Evolutionary conservation across 2,888 invertebrate genomes (phyloP), one percentile per base, ranked within the genome.

Genomic region (Melipona beecheii): DNA sequence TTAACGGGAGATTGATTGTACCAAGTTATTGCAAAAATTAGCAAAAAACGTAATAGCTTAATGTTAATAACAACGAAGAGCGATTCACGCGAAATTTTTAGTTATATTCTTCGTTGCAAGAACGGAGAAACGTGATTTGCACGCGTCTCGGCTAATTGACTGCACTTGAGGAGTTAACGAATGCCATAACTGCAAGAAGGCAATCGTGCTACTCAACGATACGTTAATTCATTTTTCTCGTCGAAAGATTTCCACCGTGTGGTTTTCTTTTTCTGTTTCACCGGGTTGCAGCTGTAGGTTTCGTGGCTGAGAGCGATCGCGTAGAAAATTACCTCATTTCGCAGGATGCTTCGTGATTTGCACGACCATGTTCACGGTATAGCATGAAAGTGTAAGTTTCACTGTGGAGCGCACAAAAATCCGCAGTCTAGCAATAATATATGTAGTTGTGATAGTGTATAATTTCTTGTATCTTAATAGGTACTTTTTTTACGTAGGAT

Each of bases 361-460:
- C 15, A 24, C 49, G 54, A 65, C 70, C 58, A 52, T 82, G 49
- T 64, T 36, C 62, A 52, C 49, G 15, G 36, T 49, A 21, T n/a
- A 24, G 56, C 82, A 74, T 43, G 82, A 83, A 77, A 83, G 83
- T 62, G 77, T 73, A 77, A 76, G 69, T 81, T 83, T 83, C 83
- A 76, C 75, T 73, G 82, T 19, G 62, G 43, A 56, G 73, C 66
- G 66, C 71, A 52, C 58, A 27, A 24, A 24, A 5, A 5, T 36
- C 0, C 36, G 0, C 36, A 0, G 5, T 36, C 24, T 24, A 24
- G 1, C 24, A 36, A 36, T 36, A 36, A 36, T 6, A 36, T 36
- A 5, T 36, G 6, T 36, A 6, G 36, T 36, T 5, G 0, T 36
- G 31, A 36, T 36, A 36, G 4, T 36, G 31, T 36, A 36, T 36